Evolutionary conservation across 2,888 invertebrate genomes (phyloP).

Genomic region (Dynastes hyllus): DNA sequence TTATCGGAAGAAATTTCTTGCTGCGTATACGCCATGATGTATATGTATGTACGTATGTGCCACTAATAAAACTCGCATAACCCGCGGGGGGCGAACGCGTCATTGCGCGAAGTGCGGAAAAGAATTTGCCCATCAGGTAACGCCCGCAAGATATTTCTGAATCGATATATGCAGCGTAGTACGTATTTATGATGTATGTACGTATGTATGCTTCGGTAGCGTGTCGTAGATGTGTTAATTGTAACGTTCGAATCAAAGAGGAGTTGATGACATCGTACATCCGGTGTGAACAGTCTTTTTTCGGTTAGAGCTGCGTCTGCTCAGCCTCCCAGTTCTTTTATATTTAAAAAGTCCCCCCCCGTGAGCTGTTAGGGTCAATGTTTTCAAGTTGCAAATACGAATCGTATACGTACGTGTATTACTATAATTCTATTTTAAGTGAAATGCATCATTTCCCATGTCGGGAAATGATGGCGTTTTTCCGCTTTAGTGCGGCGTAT

Average conservation of each 20-base stretch:
- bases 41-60: neutral
- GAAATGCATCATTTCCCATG: too few species aligned
- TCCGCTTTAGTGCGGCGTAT: too few species aligned
- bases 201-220: neutral
- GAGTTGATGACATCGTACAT: slow-evolving; percentile 60
- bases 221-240: slow-evolving; percentile 41
- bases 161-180: too few species aligned
- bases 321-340: slow-evolving; percentile 42
- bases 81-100: too few species aligned
- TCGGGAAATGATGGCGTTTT: too few species aligned
- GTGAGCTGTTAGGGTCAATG: slow-evolving; percentile 43
- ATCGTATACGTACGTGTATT: neutral
- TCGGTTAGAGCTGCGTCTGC: slow-evolving; percentile 13
- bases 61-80: too few species aligned
- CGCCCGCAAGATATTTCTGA: too few species aligned
- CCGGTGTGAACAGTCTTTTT: slow-evolving; percentile 62
- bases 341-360: slow-evolving; percentile 44
- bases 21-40: neutral
- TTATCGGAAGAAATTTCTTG: neutral
- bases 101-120: too few species aligned
- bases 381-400: slow-evolving; percentile 50
- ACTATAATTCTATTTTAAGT: too few species aligned
- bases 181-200: neutral
- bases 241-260: slow-evolving; percentile 35
- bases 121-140: too few species aligned